Evolutionary conservation across 2,888 invertebrate species (phyloP).

Genomic region (Myopa testacea): DNA sequence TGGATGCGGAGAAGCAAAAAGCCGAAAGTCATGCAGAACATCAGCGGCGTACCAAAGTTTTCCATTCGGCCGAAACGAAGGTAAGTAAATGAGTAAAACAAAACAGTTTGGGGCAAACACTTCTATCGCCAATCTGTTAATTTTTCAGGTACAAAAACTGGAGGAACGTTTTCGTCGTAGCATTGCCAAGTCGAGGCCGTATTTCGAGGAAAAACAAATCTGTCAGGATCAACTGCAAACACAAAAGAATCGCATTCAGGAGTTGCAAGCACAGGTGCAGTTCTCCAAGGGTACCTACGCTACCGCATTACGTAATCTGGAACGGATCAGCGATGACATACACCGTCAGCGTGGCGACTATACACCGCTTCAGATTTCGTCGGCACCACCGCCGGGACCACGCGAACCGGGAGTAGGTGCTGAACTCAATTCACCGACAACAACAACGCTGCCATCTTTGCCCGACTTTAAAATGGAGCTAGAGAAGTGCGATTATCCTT

Average conservation of each 20-base stretch:
- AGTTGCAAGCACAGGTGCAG: slow-evolving; percentile 80
- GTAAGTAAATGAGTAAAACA: slow-evolving; percentile 61
- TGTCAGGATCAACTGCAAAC: slow-evolving; percentile 88
- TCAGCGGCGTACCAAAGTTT: slow-evolving; percentile 82
- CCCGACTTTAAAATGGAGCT: slow-evolving; percentile 72
- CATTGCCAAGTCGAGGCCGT: slow-evolving; percentile 87
- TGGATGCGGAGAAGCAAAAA: slow-evolving; percentile 92
- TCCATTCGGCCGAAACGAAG: slow-evolving; percentile 84
- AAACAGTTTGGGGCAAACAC: background rate
- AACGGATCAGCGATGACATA: slow-evolving; percentile 93
- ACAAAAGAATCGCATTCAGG: slow-evolving; percentile 86
- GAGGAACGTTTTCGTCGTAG: slow-evolving; percentile 86
- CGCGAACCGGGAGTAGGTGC: slow-evolving; percentile 82
- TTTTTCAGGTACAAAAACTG: slow-evolving; percentile 75
- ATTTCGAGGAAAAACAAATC: slow-evolving; percentile 90
- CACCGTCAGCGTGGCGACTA: slow-evolving; percentile 71
- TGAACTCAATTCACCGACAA: slow-evolving; percentile 70
- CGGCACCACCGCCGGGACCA: slow-evolving; percentile 64
- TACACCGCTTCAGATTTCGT: slow-evolving; percentile 39
- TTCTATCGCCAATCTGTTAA: background rate
- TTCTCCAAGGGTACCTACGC: slow-evolving; percentile 83
- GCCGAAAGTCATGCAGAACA: slow-evolving; percentile 90
- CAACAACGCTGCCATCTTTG: slow-evolving; percentile 59
- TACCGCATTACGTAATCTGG: slow-evolving; percentile 83
- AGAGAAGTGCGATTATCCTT: slow-evolving; percentile 72